A percentile compares a stretch with the other conserved stretches of the same genome.
phyloP scores from a whole-genome alignment of 2,797 vertebrate genomes.

The Lepilemur ruficaudatus region DNA sequence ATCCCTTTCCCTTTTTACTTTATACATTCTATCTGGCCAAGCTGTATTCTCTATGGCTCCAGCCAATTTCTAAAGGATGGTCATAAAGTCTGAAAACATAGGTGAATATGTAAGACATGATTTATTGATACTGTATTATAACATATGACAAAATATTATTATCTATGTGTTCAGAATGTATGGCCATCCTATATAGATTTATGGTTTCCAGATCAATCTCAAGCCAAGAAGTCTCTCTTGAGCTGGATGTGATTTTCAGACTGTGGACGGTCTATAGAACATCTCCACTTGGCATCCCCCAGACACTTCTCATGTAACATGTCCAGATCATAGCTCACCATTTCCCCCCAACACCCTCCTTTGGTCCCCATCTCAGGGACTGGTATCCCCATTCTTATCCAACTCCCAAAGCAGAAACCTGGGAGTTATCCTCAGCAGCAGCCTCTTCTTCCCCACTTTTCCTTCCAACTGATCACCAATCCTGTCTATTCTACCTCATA shows the following conservation, averaged over 20 bases:
- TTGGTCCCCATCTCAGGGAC: background rate
- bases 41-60: background rate
- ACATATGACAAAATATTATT: slow-evolving; percentile 53
- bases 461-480: background rate
- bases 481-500: background rate
- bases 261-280: background rate
- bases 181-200: background rate
- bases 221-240: slow-evolving; percentile 55
- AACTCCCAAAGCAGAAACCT: background rate
- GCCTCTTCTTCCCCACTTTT: background rate
- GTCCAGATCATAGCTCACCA: background rate
- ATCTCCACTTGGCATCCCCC: slow-evolving; percentile 11
- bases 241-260: slow-evolving; percentile 45
- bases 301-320: background rate
- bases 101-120: slow-evolving; percentile 50
- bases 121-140: slow-evolving; percentile 35
- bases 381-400: background rate
- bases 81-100: slow-evolving; percentile 46
- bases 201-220: slow-evolving; percentile 46
- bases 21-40: slow-evolving; percentile 12
- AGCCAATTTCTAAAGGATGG: slow-evolving; percentile 30
- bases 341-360: background rate
- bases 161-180: slow-evolving; percentile 61
- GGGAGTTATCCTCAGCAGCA: background rate
- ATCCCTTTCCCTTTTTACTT: slow-evolving; percentile 7